Percentiles rank a stretch among this genome's conserved stretches.
phyloP scores from a whole-genome alignment of 2,888 invertebrate genomes.

The Hirtodrosophila cameraria region DNA sequence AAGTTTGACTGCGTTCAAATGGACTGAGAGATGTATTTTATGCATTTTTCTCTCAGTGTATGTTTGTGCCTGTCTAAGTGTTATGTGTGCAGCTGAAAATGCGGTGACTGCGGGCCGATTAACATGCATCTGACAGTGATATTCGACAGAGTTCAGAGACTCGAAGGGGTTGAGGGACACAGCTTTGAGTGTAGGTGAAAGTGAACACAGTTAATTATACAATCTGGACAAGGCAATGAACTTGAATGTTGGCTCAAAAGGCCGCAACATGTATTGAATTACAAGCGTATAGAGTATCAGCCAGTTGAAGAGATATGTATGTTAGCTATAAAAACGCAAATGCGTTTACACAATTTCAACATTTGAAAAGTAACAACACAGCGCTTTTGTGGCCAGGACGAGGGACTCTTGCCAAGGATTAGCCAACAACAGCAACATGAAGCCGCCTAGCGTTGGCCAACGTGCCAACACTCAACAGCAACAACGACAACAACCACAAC shows the following conservation, averaged over 20 bases:
- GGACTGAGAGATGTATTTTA: too few species aligned
- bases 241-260: conserved; percentile 35
- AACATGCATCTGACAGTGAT: conserved; percentile 7
- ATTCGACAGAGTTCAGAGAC: conserved; percentile 2
- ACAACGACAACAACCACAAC: conserved; percentile 37
- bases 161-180: background rate
- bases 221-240: conserved; percentile 55
- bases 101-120: conserved; percentile 27
- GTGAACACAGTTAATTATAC: conserved; percentile 47
- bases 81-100: conserved; percentile 34
- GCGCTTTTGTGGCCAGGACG: conserved; percentile 15
- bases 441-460: background rate
- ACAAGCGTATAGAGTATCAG: conserved; percentile 10
- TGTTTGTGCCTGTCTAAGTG: background rate
- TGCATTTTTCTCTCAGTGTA: too few species aligned
- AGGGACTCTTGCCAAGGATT: conserved; percentile 13
- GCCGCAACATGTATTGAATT: conserved; percentile 18
- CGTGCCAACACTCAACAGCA: conserved; percentile 23
- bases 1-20: too few species aligned
- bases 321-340: conserved; percentile 64
- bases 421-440: conserved; percentile 2
- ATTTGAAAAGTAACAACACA: conserved; percentile 40
- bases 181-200: conserved; percentile 49
- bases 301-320: background rate
- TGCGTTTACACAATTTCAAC: conserved; percentile 33